These are phyloP conservation scores for Heterocephalus glaber DNA, from an alignment of 2,113 vertebrate genomes.

Conservation along the genomic window DNA sequence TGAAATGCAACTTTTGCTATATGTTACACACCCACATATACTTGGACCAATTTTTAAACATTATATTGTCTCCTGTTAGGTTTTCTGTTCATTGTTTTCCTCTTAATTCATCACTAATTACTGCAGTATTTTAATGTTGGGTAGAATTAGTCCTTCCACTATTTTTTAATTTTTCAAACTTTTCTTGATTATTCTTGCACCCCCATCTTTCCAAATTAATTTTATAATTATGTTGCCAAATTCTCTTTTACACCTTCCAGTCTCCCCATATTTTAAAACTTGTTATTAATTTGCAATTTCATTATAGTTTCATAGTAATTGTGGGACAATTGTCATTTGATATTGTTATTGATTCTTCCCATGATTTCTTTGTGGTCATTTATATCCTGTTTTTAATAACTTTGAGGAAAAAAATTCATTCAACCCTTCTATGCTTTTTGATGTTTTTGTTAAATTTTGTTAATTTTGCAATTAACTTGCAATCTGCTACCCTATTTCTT, in stretches of 20 bases:
- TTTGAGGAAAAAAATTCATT: neutral
- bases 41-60: neutral
- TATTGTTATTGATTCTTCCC: neutral
- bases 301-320: neutral
- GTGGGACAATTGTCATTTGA: neutral
- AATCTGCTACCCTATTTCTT: neutral
- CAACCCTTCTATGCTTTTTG: neutral
- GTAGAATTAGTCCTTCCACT: neutral
- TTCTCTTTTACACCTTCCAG: neutral
- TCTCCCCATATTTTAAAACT: neutral
- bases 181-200: neutral
- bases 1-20: neutral
- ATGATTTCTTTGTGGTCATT: neutral
- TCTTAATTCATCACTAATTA: neutral
- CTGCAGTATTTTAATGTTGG: neutral
- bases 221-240: constrained; percentile 8
- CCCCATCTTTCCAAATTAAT: neutral
- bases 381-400: neutral
- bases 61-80: neutral
- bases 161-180: neutral
- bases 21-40: neutral
- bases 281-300: neutral
- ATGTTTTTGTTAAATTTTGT: neutral
- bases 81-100: neutral
- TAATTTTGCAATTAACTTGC: neutral